A percentile compares a stretch with the other conserved stretches of the same genome.
phyloP scores from a whole-genome alignment of 2,797 vertebrate species.

The Champsocephalus esox region DNA sequence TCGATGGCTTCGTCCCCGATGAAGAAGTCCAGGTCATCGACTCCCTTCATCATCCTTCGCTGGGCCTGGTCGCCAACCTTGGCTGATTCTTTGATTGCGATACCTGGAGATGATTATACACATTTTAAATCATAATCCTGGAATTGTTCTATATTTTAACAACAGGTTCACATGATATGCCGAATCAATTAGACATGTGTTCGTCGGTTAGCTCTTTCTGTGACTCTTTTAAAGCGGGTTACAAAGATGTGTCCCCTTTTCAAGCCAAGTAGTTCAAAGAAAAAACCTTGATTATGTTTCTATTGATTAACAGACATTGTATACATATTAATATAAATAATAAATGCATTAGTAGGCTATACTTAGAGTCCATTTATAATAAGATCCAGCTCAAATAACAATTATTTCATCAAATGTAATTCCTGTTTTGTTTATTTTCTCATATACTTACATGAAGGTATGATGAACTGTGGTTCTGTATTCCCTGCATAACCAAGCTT shows the following conservation, averaged over 20 bases:
- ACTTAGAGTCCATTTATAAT: rapidly evolving
- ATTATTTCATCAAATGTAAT: neutral
- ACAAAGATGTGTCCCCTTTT: too few species aligned
- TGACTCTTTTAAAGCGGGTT: too few species aligned
- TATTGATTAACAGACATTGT: rapidly evolving
- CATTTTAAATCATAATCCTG: neutral
- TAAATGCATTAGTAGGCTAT: neutral
- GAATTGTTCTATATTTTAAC: neutral
- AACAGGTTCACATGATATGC: neutral
- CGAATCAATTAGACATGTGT: neutral
- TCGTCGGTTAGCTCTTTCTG: neutral
- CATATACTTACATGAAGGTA: constrained; percentile 94
- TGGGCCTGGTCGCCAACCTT: constrained; percentile 98
- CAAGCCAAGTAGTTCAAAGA: neutral
- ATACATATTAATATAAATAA: too few species aligned
- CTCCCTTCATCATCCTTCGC: constrained; percentile 97
- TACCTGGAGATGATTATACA: constrained; percentile 84
- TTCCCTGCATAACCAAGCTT: constrained; percentile 98
- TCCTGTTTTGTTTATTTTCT: rapidly evolving
- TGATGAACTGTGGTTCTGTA: constrained; percentile 97
- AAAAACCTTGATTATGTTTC: neutral
- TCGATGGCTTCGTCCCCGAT: constrained; percentile 99
- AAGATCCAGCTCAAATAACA: too few species aligned
- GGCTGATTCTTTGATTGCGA: constrained; percentile 98
- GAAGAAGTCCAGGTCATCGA: constrained; percentile 98